These are phyloP conservation scores for Oriolus oriolus DNA, from an alignment of 2,113 vertebrate genomes.

Conservation along the genomic window DNA sequence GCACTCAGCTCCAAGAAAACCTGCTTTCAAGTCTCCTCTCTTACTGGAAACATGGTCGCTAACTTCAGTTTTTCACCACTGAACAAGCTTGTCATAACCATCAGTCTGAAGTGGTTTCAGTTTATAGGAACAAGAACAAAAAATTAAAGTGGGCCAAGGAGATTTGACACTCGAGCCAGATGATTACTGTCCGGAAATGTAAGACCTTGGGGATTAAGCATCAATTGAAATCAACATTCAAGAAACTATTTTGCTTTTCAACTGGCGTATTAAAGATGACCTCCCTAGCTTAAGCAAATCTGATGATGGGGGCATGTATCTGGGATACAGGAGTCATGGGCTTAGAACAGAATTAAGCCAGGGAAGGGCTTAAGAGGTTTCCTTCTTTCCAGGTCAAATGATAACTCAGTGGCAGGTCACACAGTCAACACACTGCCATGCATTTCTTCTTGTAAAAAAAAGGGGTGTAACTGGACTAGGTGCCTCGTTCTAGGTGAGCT, in stretches of 20 bases:
- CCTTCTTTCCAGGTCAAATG: not conserved
- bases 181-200: not conserved
- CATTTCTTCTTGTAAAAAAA: not conserved
- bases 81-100: not conserved
- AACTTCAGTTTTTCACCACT: not conserved
- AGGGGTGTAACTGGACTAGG: not conserved
- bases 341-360: not conserved
- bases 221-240: not conserved
- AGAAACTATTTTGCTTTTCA: conserved; percentile 1
- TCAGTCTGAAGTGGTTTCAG: not conserved
- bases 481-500: not conserved
- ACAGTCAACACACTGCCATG: not conserved
- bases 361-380: not conserved
- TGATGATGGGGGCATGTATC: not conserved
- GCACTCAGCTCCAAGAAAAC: not conserved
- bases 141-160: not conserved
- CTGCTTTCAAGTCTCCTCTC: not conserved
- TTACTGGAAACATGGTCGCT: not conserved
- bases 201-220: not conserved
- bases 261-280: not conserved
- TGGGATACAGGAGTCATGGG: not conserved
- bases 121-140: not conserved
- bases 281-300: not conserved
- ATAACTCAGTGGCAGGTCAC: not conserved
- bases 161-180: not conserved